Conservation (phyloP, 2,888 invertebrate genomes). For the Nyleta sp. region DNA sequence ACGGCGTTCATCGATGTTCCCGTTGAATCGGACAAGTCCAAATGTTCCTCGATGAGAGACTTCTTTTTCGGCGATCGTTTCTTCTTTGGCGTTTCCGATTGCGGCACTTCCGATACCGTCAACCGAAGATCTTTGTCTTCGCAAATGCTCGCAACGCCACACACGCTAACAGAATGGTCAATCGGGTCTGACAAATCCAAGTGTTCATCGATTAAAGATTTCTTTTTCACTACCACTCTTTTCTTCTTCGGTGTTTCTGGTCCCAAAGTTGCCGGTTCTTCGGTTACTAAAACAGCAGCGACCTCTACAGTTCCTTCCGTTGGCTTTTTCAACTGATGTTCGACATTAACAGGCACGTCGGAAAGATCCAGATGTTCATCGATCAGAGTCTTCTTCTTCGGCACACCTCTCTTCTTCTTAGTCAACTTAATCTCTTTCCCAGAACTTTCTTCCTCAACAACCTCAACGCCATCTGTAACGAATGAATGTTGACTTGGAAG, state of each 20-base stretch:
- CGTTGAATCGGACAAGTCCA: neutral
- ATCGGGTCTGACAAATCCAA: neutral
- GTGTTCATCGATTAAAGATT: constrained; percentile 8
- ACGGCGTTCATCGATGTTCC: neutral
- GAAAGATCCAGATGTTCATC: constrained; percentile 18
- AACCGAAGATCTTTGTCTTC: neutral
- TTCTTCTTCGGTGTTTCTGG: neutral
- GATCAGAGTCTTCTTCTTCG: constrained; percentile 15
- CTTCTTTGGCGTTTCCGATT: constrained; percentile 8
- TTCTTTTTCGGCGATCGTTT: constrained; percentile 7
- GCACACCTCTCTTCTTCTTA: neutral
- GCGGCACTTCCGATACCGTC: neutral
- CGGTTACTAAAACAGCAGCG: neutral
- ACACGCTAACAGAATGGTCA: neutral
- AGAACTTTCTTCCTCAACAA: too few species aligned
- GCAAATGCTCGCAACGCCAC: neutral
- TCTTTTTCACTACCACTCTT: neutral
- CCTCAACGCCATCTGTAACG: too few species aligned
- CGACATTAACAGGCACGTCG: neutral
- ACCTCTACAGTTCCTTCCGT: neutral
- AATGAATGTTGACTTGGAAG: too few species aligned
- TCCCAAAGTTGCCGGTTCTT: neutral
- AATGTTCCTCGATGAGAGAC: constrained; percentile 13
- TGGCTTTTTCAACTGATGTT: neutral
- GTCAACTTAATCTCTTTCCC: neutral